Percentiles rank a stretch among this genome's conserved stretches.
These are phyloP conservation scores for Brachyptera risi DNA, from an alignment of 2,888 invertebrate species.

Conservation along the genomic window DNA sequence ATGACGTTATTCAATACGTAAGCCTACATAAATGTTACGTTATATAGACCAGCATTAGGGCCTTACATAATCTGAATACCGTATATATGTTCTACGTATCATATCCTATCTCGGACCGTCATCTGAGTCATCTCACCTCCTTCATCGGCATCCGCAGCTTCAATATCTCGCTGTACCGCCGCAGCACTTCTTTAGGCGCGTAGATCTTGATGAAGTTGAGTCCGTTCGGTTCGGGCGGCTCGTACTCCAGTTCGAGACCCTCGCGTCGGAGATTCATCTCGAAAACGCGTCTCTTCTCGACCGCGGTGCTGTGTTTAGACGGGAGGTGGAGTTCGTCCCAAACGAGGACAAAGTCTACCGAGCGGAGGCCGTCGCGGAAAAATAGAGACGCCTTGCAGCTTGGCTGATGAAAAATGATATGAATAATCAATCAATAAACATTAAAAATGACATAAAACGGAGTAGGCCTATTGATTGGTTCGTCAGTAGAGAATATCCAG, in stretches of 20 bases:
- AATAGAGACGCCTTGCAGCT: constrained; percentile 28
- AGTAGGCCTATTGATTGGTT: no score
- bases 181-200: constrained; percentile 75
- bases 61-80: no score
- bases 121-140: constrained; percentile 66
- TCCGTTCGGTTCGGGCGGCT: constrained; percentile 60
- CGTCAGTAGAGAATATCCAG: no score
- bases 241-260: constrained; percentile 70
- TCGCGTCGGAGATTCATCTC: constrained; percentile 68
- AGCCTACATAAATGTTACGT: no score
- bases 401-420: background rate
- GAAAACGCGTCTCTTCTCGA: constrained; percentile 56
- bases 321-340: constrained; percentile 59
- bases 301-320: constrained; percentile 38
- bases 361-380: constrained; percentile 65
- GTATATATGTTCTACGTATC: no score
- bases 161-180: constrained; percentile 85
- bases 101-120: no score
- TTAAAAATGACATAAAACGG: no score
- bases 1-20: no score
- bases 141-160: constrained; percentile 93
- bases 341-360: constrained; percentile 74
- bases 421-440: no score
- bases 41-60: no score
- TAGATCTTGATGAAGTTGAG: constrained; percentile 85